These are phyloP conservation scores for Zapornia atra DNA, from an alignment of 2,113 vertebrate species.

Conservation along the genomic window DNA sequence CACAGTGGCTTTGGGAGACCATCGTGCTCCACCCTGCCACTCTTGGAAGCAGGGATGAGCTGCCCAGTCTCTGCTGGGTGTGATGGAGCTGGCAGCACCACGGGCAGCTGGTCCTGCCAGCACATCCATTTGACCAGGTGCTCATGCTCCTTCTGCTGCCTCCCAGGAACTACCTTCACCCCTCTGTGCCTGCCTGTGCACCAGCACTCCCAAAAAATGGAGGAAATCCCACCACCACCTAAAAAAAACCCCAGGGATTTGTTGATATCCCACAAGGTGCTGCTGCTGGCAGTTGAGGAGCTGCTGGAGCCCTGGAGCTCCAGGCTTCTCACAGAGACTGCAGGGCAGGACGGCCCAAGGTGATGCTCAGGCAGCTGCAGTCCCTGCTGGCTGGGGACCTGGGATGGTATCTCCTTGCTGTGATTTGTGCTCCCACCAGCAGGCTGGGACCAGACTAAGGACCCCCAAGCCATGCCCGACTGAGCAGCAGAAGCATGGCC, in stretches of 20 bases:
- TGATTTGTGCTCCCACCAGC: not conserved
- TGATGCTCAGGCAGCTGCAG: not conserved
- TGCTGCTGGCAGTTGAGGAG: not conserved
- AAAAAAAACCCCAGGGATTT: not conserved
- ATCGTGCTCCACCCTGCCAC: fast-evolving
- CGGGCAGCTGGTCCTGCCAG: not conserved
- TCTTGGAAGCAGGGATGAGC: not conserved
- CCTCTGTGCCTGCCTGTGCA: fast-evolving
- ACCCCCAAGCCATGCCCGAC: fast-evolving
- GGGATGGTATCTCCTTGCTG: not conserved
- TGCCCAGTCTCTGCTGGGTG: fast-evolving
- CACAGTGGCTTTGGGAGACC: fast-evolving
- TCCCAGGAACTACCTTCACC: not conserved
- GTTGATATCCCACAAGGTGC: not conserved
- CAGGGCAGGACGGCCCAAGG: not conserved
- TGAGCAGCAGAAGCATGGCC: not conserved
- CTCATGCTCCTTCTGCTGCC: not conserved
- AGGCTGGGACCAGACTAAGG: not conserved
- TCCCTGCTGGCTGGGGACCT: not conserved
- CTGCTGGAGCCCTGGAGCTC: not conserved
- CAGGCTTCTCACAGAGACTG: not conserved
- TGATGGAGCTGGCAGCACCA: fast-evolving
- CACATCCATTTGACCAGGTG: not conserved
- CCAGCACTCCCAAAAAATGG: not conserved
- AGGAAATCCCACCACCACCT: not conserved